These are phyloP conservation scores for Sicus ferrugineus DNA, from an alignment of 2,888 invertebrate genomes.

Conservation along the genomic window DNA sequence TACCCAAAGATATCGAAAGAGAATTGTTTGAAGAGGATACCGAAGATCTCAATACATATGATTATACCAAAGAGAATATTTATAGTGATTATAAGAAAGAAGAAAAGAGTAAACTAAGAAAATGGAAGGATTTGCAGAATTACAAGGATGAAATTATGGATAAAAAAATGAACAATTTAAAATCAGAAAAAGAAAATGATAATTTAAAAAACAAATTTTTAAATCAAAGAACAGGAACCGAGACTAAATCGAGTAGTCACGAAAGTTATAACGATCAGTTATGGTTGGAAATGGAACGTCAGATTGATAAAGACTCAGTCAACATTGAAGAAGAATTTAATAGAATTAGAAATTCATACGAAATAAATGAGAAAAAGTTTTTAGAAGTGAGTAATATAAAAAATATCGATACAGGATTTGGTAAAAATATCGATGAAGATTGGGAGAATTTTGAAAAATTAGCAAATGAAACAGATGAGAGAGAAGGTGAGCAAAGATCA, in stretches of 20 bases:
- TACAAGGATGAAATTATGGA: background rate
- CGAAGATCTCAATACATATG: no score
- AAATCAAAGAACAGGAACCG: no score
- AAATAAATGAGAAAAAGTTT: constrained; percentile 54
- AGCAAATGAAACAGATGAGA: constrained; percentile 23
- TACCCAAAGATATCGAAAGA: constrained; percentile 31
- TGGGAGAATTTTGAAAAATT: constrained; percentile 53
- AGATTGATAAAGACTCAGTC: constrained; percentile 35
- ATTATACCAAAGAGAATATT: no score
- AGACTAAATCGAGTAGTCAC: no score
- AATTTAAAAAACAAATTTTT: no score
- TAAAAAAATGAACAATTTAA: background rate
- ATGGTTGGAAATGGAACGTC: constrained; percentile 44
- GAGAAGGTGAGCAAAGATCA: background rate
- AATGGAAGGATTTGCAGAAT: constrained; percentile 14
- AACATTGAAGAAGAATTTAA: constrained; percentile 49
- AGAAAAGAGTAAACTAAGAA: background rate
- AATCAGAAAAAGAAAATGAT: background rate
- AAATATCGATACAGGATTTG: constrained; percentile 45
- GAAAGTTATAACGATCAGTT: constrained; percentile 26
- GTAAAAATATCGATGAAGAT: constrained; percentile 56
- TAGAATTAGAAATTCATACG: constrained; percentile 50
- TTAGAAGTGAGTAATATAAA: no score
- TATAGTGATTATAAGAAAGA: no score
- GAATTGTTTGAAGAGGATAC: background rate